Evolutionary conservation across 2,888 invertebrate genomes (phyloP), one percentile per base, ranked within the genome.

Genomic region (Caenorhabditis becei): DNA sequence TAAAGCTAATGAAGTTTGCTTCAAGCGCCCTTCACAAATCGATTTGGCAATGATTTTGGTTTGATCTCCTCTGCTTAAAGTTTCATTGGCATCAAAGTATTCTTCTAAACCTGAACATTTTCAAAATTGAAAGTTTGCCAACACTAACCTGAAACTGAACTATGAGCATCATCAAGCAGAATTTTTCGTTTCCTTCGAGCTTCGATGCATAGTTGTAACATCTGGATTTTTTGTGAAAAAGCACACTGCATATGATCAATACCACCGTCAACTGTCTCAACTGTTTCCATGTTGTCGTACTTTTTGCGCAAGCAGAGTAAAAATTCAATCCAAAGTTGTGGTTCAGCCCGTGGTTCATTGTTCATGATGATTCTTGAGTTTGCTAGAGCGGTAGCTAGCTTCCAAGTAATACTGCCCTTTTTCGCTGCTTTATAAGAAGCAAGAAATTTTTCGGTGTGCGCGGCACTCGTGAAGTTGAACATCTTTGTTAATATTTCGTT

Each of bases 221-320:
- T 93, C 91, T 94, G 97, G 51, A 99, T 93, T 91, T 98, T 98
- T 92, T 99, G 97, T 92, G 97, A 95, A 16, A 99, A 93, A 53
- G 97, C 93, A 91, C 97, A 96, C 8, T 75, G 70, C 8, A 80
- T 66, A 18, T 86, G 70, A 59, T 89, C 86, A 2, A 88, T 86
- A 41, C 74, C 72, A 62, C 32, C 32, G 32, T 32, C 10, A 7
- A 65, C 74, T 70, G 49, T 75, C 96, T 96, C 96, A 85, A 97
- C 94, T 44, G 93, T 91, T 80, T 95, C 93, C 66, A 94, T 94
- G 88, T 94, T 94, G 89, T 97, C 97, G 95, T 96, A 96, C 32
- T 96, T 93, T 90, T 95, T 95, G 82, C 97, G 94, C 91, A 98
- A 94, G 91, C 97, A 96, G 87, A 96, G 94, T 0, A 95, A 94